Evolutionary conservation across 2,113 vertebrate species (phyloP), one percentile per base, ranked within the genome.

Genomic region (Anthoscopus minutus): DNA sequence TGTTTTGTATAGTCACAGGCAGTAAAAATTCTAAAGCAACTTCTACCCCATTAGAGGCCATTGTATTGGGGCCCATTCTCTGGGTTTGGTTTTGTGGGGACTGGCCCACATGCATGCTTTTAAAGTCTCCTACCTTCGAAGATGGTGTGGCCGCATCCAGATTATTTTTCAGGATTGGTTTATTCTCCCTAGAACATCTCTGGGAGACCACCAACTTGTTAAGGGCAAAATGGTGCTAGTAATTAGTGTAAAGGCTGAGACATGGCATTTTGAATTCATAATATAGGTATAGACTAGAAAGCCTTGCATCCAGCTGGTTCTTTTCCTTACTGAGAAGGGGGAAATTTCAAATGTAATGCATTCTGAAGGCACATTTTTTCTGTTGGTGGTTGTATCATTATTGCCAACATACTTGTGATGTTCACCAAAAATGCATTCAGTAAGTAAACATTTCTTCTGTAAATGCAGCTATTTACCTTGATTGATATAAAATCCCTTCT

Each of bases 141-240:
- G 50, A 48, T 11, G 69, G 16, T 4, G 10, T 77, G 40, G 10
- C 13, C 2, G 1, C 18, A 50, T 62, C 11, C 21, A 60, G 16
- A 38, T 42, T 50, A 50, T 79, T 60, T 92, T 5, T 19, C 42
- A 89, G 57, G 47, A 50, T 42, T 33, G 13, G 23, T 54, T 57
- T 44, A 8, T 50, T 9, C 13, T 67, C 20, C 30, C 10, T 58
- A 27, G 60, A 78, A 18, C 6, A 67, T 17, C 16, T 16, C 44
- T 51, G 28, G 8, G 11, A 71, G 19, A 79, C 2, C 0, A 2
- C 2, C 35, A 54, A 9, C 15, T 58, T 11, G 2, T 47, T 50
- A 57, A 78, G 30, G 8, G 11, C 13, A 89, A 89, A 94, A 61
- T 53, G 7, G 5, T 33, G 10, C 22, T 53, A 31, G 16, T 6